Percentiles rank a stretch among this genome's conserved stretches.
phyloP scores from a whole-genome alignment of 1,140 invertebrate species.

The Aphelenchoides fujianensis region DNA sequence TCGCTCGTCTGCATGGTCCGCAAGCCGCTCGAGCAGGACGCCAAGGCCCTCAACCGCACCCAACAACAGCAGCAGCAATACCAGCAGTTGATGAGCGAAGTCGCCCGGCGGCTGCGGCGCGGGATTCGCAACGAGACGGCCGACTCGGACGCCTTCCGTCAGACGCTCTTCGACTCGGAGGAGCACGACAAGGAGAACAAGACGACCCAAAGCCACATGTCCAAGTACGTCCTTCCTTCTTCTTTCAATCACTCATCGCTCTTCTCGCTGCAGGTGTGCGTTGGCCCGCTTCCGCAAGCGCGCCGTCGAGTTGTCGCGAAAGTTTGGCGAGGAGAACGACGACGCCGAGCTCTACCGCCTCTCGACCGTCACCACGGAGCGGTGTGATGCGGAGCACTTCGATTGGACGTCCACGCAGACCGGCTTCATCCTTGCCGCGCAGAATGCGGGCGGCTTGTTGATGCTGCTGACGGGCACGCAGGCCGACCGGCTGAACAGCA shows the following conservation, averaged over 20 bases:
- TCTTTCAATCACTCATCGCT: too few relatives aligned
- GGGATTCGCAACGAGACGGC: slow-evolving; percentile 10
- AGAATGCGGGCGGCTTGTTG: slow-evolving; percentile 54
- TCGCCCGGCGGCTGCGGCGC: slow-evolving; percentile 3
- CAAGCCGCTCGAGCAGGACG: slow-evolving; percentile 13
- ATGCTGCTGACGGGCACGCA: slow-evolving; percentile 57
- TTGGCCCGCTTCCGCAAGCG: slow-evolving; percentile 20
- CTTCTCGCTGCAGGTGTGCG: too few relatives aligned
- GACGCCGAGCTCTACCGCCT: slow-evolving; percentile 19
- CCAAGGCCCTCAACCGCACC: slow-evolving; percentile 9
- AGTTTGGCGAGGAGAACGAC: slow-evolving; percentile 9
- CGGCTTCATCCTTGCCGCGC: slow-evolving; percentile 58
- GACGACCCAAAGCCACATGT: slow-evolving; percentile 7
- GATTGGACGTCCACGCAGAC: slow-evolving; percentile 51
- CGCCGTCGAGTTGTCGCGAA: slow-evolving; percentile 18
- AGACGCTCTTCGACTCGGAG: slow-evolving; percentile 19
- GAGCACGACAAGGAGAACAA: background rate
- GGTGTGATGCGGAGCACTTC: slow-evolving; percentile 43
- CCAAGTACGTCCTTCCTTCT: too few relatives aligned
- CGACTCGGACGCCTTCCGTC: background rate
- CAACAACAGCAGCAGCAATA: background rate
- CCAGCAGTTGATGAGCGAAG: background rate
- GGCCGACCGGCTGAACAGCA: slow-evolving; percentile 57
- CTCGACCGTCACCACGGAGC: slow-evolving; percentile 43
- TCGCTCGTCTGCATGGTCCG: slow-evolving; percentile 40